A percentile compares a stretch with the other conserved stretches of the same genome.
Evolutionary conservation across 2,888 invertebrate species (phyloP).

Genomic region (Drosophila gaucha): DNA sequence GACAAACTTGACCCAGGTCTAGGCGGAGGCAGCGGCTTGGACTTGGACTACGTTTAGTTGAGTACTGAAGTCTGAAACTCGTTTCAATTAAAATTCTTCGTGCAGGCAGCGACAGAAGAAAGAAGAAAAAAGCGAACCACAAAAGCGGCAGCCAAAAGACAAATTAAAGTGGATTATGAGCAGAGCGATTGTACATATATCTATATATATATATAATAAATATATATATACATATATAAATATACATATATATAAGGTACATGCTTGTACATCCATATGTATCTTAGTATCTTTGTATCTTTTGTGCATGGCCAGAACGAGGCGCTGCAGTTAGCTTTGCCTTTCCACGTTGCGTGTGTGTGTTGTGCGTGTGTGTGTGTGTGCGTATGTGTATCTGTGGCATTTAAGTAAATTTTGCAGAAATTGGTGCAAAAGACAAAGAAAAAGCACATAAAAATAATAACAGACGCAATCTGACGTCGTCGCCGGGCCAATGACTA

Average conservation of each 20-base stretch:
- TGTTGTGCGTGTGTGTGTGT: conserved; percentile 18
- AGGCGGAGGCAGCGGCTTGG: conserved; percentile 27
- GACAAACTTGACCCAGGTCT: conserved; percentile 69
- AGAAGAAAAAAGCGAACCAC: conserved; percentile 26
- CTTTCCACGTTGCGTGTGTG: conserved; percentile 18
- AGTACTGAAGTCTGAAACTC: conserved; percentile 55
- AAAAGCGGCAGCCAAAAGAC: conserved; percentile 65
- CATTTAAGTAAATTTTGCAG: conserved; percentile 79
- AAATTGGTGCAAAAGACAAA: conserved; percentile 80
- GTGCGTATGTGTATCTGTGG: conserved; percentile 54
- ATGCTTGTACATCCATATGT: conserved; percentile 17
- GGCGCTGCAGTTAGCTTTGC: conserved; percentile 23
- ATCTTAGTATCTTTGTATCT: conserved; percentile 22
- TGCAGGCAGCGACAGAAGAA: conserved; percentile 45
- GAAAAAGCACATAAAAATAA: conserved; percentile 80
- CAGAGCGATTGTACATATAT: conserved; percentile 33
- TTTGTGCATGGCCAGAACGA: conserved; percentile 28
- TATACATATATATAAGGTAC: conserved; percentile 10
- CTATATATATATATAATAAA: conserved; percentile 12
- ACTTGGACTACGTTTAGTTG: conserved; percentile 23
- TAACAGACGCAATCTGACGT: conserved; percentile 74
- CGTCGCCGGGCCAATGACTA: conserved; percentile 73
- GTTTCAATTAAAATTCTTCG: conserved; percentile 81
- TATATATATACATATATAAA: conserved; percentile 6
- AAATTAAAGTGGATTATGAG: conserved; percentile 79